Base-by-base conservation (phyloP, 2,113 vertebrate genomes). In the Siniperca chuatsi region DNA sequence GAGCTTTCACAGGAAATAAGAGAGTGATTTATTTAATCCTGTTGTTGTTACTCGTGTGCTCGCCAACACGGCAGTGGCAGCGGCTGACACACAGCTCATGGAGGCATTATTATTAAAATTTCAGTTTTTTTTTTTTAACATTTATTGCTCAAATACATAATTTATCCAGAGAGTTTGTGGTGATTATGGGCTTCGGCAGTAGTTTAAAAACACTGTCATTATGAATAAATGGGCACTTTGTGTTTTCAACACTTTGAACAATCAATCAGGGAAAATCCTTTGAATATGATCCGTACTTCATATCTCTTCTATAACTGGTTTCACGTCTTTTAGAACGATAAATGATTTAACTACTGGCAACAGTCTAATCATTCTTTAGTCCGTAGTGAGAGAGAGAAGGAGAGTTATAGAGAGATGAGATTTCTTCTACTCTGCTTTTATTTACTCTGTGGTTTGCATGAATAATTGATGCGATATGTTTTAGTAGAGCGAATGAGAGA, bases 381-480 rank as follows among this genome's bases (percentile, higher is more conserved):
- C 8, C n/a, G 21, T 4, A 42, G 25, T 4, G 8, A 50, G 64
- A 42, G 29, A 29, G 25, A 25, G 25, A 29, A 29, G 29, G 54
- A 0, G 25, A 0, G 16, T 16, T 5, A 18, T 2, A 8, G 60
- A 37, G 40, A 15, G 33, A 33, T 13, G 33, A 4, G 50, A 2
- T 46, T 55, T 50, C 42, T 35, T 35, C 13, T 46, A 1, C 25
- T 29, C 8, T 72, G 71, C 85, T 79, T 87, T 81, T 84, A 88
- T 86, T 90, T 81, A 78, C 60, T 78, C 65, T 62, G 57, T 65
- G 64, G 7, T 6, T 6, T 1, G 42, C 44, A 66, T 88, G 68
- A 86, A 87, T 88, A 74, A 88, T 85, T 81, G 54, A 87, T 78
- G 61, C 2, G 35, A 62, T 37, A 35, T 8, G 57, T 84, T 86